Conservation (phyloP, 2,797 vertebrate genomes). For the Premnoplex brunnescens region DNA sequence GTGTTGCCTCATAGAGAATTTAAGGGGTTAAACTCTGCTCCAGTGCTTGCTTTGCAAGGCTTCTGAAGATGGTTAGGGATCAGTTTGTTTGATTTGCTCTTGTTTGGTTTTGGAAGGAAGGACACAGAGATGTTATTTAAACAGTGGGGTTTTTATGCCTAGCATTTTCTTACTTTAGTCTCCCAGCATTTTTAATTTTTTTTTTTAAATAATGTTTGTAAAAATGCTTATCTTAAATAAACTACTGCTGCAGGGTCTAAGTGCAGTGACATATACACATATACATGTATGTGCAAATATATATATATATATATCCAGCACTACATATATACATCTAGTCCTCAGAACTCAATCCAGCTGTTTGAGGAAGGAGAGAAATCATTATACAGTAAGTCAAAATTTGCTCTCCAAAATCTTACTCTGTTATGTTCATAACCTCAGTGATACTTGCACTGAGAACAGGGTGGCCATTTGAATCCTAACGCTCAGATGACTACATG, state of each 20-base stretch:
- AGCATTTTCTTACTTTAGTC: not conserved
- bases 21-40: not conserved
- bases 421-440: fast-evolving
- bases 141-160: not conserved
- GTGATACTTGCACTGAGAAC: not conserved
- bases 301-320: not conserved
- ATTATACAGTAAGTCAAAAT: not conserved
- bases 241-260: not conserved
- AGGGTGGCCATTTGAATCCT: not conserved
- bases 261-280: not conserved
- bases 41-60: not conserved
- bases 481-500: not conserved
- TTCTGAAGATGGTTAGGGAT: not conserved
- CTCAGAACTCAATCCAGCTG: not conserved
- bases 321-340: not conserved
- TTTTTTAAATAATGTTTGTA: not conserved
- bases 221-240: not conserved
- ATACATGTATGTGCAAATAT: not conserved
- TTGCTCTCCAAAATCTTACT: not conserved
- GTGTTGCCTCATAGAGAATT: fast-evolving
- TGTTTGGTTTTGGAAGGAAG: not conserved
- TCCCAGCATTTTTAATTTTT: not conserved
- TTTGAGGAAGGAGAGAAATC: not conserved
- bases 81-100: not conserved
- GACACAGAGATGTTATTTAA: not conserved